phyloP scores from a whole-genome alignment of 2,797 vertebrate genomes.

The Austrolebias charrua region DNA sequence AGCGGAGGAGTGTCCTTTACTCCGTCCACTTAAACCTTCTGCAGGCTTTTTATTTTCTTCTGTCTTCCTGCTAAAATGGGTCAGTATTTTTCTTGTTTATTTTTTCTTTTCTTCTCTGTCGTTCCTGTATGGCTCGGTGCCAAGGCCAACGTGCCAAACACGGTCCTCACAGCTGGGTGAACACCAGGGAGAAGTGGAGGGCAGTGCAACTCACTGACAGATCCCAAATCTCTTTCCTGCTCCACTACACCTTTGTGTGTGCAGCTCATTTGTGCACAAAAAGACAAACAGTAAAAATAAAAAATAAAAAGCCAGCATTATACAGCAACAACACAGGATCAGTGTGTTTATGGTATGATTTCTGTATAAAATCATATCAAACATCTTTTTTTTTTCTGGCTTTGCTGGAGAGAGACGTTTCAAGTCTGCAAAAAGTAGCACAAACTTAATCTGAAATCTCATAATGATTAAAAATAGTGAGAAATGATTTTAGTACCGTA shows the following conservation, averaged over 20 bases:
- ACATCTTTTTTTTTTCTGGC: slow-evolving; percentile 6
- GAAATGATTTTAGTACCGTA: too few species aligned
- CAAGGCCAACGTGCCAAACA: slow-evolving; percentile 55
- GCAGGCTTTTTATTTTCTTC: slow-evolving; percentile 31
- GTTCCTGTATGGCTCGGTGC: slow-evolving; percentile 37
- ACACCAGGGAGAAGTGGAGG: slow-evolving; percentile 55
- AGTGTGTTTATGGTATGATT: slow-evolving; percentile 16
- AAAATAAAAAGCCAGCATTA: slow-evolving; percentile 35
- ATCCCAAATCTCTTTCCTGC: slow-evolving; percentile 53
- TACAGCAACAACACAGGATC: slow-evolving; percentile 13
- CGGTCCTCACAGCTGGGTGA: slow-evolving; percentile 62
- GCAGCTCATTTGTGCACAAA: slow-evolving; percentile 44
- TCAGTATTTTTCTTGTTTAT: slow-evolving; percentile 51
- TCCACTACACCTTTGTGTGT: slow-evolving; percentile 52
- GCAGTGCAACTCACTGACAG: slow-evolving; percentile 27
- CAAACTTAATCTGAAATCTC: too few species aligned
- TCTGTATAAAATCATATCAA: neutral
- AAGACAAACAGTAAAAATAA: slow-evolving; percentile 41
- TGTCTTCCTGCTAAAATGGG: slow-evolving; percentile 42
- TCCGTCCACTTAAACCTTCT: slow-evolving; percentile 34
- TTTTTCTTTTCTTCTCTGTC: slow-evolving; percentile 29
- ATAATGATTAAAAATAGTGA: too few species aligned
- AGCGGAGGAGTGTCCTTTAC: slow-evolving; percentile 16
- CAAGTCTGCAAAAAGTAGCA: too few species aligned
- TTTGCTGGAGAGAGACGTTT: slow-evolving; percentile 1